A percentile compares a stretch with the other conserved stretches of the same genome.
phyloP scores from a whole-genome alignment of 2,113 vertebrate species.

The Physeter macrocephalus region DNA sequence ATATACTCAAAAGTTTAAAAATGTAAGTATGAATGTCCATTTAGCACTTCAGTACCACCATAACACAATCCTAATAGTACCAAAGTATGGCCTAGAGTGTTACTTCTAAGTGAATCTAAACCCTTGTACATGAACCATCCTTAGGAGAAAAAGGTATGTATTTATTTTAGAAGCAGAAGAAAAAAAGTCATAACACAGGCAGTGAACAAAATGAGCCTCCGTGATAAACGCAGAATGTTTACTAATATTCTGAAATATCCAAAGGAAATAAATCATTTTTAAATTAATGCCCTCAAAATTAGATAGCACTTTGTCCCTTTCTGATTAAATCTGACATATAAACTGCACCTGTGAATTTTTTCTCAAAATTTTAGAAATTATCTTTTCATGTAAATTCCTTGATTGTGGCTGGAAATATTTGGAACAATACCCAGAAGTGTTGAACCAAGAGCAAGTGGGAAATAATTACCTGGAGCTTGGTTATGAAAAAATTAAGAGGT shows the following conservation, averaged over 20 bases:
- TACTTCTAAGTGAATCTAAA: slow-evolving; percentile 48
- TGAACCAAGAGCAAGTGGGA: background rate
- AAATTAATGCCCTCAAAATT: background rate
- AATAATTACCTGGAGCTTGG: background rate
- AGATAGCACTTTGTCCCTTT: background rate
- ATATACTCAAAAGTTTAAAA: background rate
- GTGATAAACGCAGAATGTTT: background rate
- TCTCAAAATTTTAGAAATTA: background rate
- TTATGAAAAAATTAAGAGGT: background rate
- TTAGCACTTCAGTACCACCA: slow-evolving; percentile 41
- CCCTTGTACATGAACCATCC: background rate
- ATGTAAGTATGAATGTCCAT: background rate
- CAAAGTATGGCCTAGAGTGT: slow-evolving; percentile 34
- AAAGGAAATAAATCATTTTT: background rate
- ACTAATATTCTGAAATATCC: background rate
- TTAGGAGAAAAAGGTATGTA: background rate
- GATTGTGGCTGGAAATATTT: background rate
- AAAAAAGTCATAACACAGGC: background rate
- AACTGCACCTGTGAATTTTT: background rate
- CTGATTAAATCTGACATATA: background rate
- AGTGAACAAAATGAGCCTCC: background rate
- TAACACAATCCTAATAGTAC: slow-evolving; percentile 46
- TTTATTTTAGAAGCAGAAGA: background rate
- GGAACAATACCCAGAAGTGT: background rate
- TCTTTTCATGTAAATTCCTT: slow-evolving; percentile 6